Evolutionary conservation across 2,888 invertebrate species (phyloP), one percentile per base, ranked within the genome.

Genomic region (Tipula lateralis): DNA sequence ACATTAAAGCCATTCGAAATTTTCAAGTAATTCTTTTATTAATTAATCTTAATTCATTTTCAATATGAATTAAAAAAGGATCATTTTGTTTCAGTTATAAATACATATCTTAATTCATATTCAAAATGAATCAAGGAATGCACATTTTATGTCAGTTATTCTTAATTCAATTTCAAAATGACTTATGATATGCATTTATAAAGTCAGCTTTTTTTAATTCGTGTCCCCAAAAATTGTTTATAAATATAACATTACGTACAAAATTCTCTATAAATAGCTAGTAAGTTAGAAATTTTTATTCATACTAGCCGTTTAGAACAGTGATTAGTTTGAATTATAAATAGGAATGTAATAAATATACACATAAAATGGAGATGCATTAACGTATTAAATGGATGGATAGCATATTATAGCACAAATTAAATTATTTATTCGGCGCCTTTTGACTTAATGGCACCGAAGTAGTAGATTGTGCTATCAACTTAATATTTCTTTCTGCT

Each of bases 401-500:
- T n/a, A n/a, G n/a, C n/a, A n/a, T n/a, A n/a, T n/a, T n/a, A 66
- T 66, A 24, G 66, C 12, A 66, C 12, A n/a, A n/a, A n/a, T 9
- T 24, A 66, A 66, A 66, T n/a, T n/a, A n/a, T n/a, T n/a, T n/a
- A n/a, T n/a, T 66, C 9, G 66, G 24, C 66, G 66, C 24, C 16
- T 66, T 12, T 2, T 66, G 24, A 66, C 66, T 66, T 9, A 66
- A 66, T 66, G 66, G n/a, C n/a, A 24, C 24, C 24, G 19, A 24
- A 66, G 66, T 66, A 66, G 1, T 44, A 44, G 5, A 66, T n/a
- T 66, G 30, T 32, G 82, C 30, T 7, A 83, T 36, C 16, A 50
- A 29, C 16, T 44, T 50, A 16, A 44, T 16, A 24, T 34, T 24
- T 81, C 86, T 86, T 85, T 86, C 86, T 80, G 86, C 86, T 86